phyloP scores from a whole-genome alignment of 2,797 vertebrate species.

The Enteromius treurensis region DNA sequence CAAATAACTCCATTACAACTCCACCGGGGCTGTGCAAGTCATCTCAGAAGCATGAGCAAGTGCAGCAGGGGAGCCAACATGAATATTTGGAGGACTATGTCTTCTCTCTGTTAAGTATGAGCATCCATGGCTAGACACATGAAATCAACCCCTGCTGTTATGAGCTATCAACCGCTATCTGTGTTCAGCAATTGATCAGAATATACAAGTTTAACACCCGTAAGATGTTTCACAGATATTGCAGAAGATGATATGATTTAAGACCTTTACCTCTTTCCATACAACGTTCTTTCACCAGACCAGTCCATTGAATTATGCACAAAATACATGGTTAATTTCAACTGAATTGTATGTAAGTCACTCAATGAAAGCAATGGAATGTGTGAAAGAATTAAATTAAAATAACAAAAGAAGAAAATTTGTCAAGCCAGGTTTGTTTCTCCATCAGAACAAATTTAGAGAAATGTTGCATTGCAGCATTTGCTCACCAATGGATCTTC shows the following conservation, averaged over 20 bases:
- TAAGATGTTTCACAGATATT: conserved; percentile 4
- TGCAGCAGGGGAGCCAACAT: neutral
- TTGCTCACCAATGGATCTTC: neutral
- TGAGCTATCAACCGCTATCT: neutral
- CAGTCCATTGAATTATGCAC: neutral
- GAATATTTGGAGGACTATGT: neutral
- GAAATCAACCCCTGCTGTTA: neutral
- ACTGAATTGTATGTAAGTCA: neutral
- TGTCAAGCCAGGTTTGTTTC: neutral
- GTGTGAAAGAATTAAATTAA: neutral
- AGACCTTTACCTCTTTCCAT: neutral
- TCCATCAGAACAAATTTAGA: neutral
- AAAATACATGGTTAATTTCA: neutral
- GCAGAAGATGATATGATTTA: neutral
- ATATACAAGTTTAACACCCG: neutral
- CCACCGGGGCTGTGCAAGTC: neutral
- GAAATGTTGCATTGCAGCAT: neutral
- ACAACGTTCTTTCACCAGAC: neutral
- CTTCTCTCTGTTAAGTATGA: neutral
- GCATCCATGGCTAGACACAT: neutral
- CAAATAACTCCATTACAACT: conserved; percentile 15
- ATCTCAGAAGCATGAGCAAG: neutral
- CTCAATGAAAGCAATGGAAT: neutral
- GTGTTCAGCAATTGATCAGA: neutral
- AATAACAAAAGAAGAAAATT: neutral